Conservation (phyloP, 2,797 vertebrate genomes). For the Enteromius unitaeniatus region DNA sequence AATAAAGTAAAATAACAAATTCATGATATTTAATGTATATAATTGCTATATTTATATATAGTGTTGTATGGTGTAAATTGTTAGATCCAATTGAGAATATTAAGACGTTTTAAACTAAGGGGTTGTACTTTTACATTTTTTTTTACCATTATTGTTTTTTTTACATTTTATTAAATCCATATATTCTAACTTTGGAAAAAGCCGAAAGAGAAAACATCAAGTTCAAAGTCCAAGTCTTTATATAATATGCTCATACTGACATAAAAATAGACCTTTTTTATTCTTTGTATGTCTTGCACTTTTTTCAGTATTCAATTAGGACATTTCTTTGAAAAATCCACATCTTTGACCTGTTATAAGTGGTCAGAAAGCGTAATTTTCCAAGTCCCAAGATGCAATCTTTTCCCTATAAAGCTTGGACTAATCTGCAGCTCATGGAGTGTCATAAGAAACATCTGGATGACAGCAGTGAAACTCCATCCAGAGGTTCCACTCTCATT, state of each 20-base stretch:
- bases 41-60: too few species aligned
- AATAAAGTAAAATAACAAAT: background rate
- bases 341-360: conserved; percentile 25
- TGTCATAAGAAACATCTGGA: conserved; percentile 54
- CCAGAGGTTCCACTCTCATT: conserved; percentile 35
- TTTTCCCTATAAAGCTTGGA: conserved; percentile 35
- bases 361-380: background rate
- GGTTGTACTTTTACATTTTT: background rate
- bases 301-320: background rate
- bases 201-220: background rate
- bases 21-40: background rate
- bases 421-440: conserved; percentile 47
- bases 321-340: background rate
- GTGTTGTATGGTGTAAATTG: too few species aligned
- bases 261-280: background rate
- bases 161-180: too few species aligned
- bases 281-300: background rate
- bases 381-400: conserved; percentile 28
- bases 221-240: background rate
- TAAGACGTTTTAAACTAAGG: background rate
- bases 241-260: background rate
- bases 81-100: background rate
- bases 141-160: too few species aligned
- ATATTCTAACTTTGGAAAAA: background rate
- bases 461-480: conserved; percentile 39